Percentiles rank a stretch among this genome's conserved stretches.
Conservation (phyloP, 2,888 invertebrate genomes). For the Coecobrya sp. region DNA sequence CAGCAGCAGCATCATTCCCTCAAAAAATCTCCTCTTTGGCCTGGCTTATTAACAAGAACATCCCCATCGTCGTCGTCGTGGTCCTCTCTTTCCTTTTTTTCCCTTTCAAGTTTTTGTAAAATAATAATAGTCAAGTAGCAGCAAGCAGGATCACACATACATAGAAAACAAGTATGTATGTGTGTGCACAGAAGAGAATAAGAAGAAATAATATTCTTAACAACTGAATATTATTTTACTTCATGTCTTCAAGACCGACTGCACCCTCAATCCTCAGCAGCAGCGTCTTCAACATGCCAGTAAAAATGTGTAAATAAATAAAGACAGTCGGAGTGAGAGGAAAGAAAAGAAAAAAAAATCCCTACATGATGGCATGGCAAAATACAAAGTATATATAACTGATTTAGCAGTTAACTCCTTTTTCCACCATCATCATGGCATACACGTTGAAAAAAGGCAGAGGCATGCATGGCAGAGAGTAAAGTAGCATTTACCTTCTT, state of each 20-base stretch:
- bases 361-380: not conserved
- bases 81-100: not conserved
- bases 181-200: no score
- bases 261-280: constrained; percentile 5
- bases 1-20: not conserved
- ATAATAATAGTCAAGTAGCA: constrained; percentile 8
- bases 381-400: not conserved
- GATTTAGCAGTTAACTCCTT: constrained; percentile 17
- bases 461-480: not conserved
- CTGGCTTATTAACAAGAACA: constrained; percentile 31
- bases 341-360: constrained; percentile 11
- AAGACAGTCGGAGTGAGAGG: constrained; percentile 13
- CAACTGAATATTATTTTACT: no score
- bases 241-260: not conserved
- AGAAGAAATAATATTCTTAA: no score
- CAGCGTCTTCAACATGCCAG: constrained; percentile 14
- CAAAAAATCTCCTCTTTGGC: not conserved
- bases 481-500: no score
- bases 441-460: not conserved
- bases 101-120: constrained; percentile 13
- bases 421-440: not conserved
- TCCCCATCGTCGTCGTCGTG: not conserved
- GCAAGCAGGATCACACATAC: no score
- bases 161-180: no score
- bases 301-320: constrained; percentile 51